phyloP scores from a whole-genome alignment of 2,113 vertebrate genomes.

The Epinephelus cyanopodus region DNA sequence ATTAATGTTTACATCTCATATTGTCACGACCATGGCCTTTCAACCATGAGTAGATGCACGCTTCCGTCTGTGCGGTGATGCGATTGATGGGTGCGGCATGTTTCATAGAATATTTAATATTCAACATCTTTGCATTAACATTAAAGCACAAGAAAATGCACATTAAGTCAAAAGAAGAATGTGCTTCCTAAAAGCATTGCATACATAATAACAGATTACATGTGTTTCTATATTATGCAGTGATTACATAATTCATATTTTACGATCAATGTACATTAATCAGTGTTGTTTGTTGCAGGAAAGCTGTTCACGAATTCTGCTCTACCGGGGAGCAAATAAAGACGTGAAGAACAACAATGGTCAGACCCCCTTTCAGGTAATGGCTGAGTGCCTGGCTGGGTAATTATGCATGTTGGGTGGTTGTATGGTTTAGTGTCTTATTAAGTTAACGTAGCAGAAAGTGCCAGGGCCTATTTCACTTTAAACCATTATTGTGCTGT shows the following conservation, averaged over 20 bases:
- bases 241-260: background rate
- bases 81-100: background rate
- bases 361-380: slow-evolving; percentile 93
- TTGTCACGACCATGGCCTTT: too few species aligned
- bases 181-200: background rate
- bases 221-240: background rate
- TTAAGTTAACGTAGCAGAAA: slow-evolving; percentile 64
- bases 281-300: slow-evolving; percentile 82
- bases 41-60: too few species aligned
- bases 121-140: background rate
- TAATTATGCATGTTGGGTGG: slow-evolving; percentile 35
- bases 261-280: background rate
- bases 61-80: too few species aligned
- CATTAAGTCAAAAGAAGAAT: background rate
- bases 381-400: slow-evolving; percentile 25
- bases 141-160: background rate
- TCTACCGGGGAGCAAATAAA: slow-evolving; percentile 92
- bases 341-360: slow-evolving; percentile 92
- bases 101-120: background rate
- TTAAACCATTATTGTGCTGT: slow-evolving; percentile 45
- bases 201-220: background rate
- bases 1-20: too few species aligned
- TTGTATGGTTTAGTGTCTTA: slow-evolving; percentile 44
- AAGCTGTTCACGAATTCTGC: slow-evolving; percentile 91
- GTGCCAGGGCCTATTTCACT: slow-evolving; percentile 51